Percentiles rank a stretch among this genome's conserved stretches.
phyloP scores from a whole-genome alignment of 2,888 invertebrate species.

The Lasioglossum lativentre region DNA sequence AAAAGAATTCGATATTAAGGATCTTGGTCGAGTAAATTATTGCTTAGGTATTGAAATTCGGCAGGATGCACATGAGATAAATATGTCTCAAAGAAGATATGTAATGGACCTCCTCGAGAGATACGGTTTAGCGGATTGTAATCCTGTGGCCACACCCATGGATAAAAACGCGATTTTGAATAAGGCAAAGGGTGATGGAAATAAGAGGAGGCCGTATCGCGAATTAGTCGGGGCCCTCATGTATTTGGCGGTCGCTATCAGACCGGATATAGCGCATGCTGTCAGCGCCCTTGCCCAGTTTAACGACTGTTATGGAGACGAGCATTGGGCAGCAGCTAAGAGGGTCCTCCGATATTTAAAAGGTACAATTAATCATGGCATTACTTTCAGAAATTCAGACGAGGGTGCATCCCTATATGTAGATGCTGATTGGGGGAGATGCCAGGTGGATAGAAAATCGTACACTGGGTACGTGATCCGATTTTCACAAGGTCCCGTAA shows the following conservation, averaged over 20 bases:
- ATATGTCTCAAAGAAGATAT: slow-evolving; percentile 46
- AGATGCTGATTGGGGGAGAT: slow-evolving; percentile 7
- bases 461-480: not conserved
- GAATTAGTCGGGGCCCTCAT: slow-evolving; percentile 38
- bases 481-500: not conserved
- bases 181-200: not conserved
- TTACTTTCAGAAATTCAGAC: not conserved
- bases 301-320: not conserved
- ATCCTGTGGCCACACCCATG: slow-evolving; percentile 52
- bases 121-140: slow-evolving; percentile 48
- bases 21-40: slow-evolving; percentile 42
- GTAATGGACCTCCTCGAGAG: not conserved
- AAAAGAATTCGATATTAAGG: slow-evolving; percentile 47
- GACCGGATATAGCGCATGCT: slow-evolving; percentile 40
- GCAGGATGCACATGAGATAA: not conserved
- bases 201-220: slow-evolving; percentile 40
- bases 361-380: not conserved
- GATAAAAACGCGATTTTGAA: slow-evolving; percentile 31
- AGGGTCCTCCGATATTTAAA: slow-evolving; percentile 1
- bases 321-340: not conserved
- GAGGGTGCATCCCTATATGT: not conserved
- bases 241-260: slow-evolving; percentile 38
- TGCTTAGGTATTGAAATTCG: slow-evolving; percentile 55
- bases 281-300: slow-evolving; percentile 4
- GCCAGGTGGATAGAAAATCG: not conserved